phyloP scores from a whole-genome alignment of 2,797 vertebrate genomes.

The Sylvia borin region DNA sequence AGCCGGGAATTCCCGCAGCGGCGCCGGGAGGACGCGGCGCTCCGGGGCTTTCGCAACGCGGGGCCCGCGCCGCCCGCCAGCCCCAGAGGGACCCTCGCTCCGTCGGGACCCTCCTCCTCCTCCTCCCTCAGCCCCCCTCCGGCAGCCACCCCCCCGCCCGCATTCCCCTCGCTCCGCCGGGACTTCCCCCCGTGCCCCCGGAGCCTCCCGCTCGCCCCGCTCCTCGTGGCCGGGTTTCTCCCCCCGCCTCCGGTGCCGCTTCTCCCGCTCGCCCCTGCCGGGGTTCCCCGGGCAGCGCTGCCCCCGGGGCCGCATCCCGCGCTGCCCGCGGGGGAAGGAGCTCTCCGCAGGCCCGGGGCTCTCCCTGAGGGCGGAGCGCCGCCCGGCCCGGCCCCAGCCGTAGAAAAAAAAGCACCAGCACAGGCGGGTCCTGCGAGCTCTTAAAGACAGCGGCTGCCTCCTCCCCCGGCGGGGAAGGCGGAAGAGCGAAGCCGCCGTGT shows the following conservation, averaged over 20 bases:
- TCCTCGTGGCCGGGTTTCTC: not conserved
- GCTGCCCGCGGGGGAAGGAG: not conserved
- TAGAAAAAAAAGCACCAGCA: accelerated
- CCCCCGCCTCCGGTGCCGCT: not conserved
- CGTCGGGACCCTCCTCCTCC: not conserved
- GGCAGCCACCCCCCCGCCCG: not conserved
- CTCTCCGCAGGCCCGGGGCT: accelerated
- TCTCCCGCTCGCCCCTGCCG: not conserved
- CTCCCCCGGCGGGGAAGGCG: not conserved
- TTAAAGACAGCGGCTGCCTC: not conserved
- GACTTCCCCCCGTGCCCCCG: not conserved
- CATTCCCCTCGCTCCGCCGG: accelerated
- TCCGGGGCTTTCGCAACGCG: not conserved
- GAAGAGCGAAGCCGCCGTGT: not conserved
- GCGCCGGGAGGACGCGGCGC: not conserved
- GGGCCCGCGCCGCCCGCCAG: not conserved
- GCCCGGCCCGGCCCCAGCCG: not conserved
- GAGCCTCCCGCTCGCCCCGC: not conserved
- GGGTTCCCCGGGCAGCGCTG: not conserved
- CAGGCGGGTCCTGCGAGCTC: not conserved
- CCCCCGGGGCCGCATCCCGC: not conserved
- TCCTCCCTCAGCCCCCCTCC: not conserved
- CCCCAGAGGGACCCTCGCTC: not conserved
- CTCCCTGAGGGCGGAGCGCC: not conserved
- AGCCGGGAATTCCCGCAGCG: slow-evolving; percentile 22